Percentiles rank a stretch among this genome's conserved stretches.
Conservation (phyloP, 1,140 invertebrate genomes). For the Cataglyphis hispanica region DNA sequence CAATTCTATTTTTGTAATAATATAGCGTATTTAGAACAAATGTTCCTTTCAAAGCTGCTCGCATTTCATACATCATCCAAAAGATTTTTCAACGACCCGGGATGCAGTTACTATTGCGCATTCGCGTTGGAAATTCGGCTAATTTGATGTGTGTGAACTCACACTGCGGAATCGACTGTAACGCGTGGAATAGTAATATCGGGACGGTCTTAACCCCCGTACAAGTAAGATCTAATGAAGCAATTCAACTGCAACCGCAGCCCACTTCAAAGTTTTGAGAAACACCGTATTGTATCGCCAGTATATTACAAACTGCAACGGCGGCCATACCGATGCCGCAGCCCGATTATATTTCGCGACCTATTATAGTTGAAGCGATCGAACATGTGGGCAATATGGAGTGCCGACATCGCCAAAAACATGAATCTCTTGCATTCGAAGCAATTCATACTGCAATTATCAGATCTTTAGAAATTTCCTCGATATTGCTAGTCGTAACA, state of each 20-base stretch:
- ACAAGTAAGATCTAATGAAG: conserved; percentile 76
- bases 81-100: conserved; percentile 17
- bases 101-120: conserved; percentile 24
- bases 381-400: conserved; percentile 54
- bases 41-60: background rate
- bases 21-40: background rate
- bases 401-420: conserved; percentile 45
- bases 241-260: conserved; percentile 72
- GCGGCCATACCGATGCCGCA: conserved; percentile 72
- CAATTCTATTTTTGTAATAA: background rate
- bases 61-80: background rate
- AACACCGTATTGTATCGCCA: conserved; percentile 68
- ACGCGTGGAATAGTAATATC: conserved; percentile 58
- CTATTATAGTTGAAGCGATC: conserved; percentile 60
- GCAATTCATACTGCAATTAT: background rate
- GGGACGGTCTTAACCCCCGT: conserved; percentile 54
- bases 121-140: conserved; percentile 43
- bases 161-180: conserved; percentile 34
- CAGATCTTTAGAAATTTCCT: background rate
- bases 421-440: conserved; percentile 26
- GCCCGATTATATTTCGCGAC: conserved; percentile 70
- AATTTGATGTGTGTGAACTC: conserved; percentile 58
- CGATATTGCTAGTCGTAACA: background rate
- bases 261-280: conserved; percentile 76
- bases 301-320: conserved; percentile 74